Base-by-base conservation (phyloP, 2,888 invertebrate species). In the Ceratothoa steindachneri region DNA sequence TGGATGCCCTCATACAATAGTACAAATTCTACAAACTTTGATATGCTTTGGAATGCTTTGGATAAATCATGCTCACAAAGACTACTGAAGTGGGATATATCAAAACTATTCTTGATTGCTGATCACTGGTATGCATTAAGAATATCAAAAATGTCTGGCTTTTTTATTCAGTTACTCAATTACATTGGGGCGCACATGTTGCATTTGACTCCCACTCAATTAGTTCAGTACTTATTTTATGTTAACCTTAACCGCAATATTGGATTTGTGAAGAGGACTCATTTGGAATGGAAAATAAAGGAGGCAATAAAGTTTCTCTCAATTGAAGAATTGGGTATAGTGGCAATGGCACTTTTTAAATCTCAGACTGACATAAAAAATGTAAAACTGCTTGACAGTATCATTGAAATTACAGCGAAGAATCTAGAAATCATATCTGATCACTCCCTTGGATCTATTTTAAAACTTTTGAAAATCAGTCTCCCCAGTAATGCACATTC, bases 271-370 rank as follows among this genome's bases (percentile, higher is more conserved):
- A 84, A 88, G 74, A 87, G 89, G 85, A 89, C 90, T 80, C 89
- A 90, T 81, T 85, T 90, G 70, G 91, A 92, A 84, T 82, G 87
- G 67, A 86, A 55, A 81, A 90, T 71, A 83, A 86, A 30, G 82
- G 86, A 80, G 2, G 84, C 84, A 71, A 85, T 90, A n/a, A 81
- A 87, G 5, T 82, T 87, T 28, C 87, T 91, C 82, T 86, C 85
- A 27, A 81, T 89, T 4, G 88, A 89, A 80, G 92, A 93, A 82
- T 83, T 92, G 74, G 90, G 89, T 12, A 87, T 93, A 15, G 87
- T 90, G 81, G 87, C 89, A 2, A 89, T 91, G 88, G 91, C 90
- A 0, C 92, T 90, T 83, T 93, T 93, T 81, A 92, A 92, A 85
- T 89, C 89, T 19, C 87, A 89, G 84, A 89, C 89, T 0, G 87